phyloP scores from a whole-genome alignment of 2,797 vertebrate species.

The Rhyacichthys aspro region DNA sequence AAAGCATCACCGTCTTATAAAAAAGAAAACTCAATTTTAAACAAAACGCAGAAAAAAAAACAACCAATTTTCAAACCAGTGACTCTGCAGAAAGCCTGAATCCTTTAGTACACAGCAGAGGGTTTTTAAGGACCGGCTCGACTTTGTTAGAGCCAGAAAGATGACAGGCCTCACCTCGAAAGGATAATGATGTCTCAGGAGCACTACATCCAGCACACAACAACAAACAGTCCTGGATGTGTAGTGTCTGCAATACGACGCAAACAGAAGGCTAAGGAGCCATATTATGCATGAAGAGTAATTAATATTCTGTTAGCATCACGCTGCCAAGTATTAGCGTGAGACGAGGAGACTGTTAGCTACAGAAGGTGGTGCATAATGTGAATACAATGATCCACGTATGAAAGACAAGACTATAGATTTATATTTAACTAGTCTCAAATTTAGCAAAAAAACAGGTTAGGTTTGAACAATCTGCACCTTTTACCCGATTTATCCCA shows the following conservation, averaged over 20 bases:
- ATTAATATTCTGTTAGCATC: constrained; percentile 19
- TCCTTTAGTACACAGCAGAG: neutral
- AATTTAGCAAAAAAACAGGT: too few relatives aligned
- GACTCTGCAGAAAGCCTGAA: constrained; percentile 6
- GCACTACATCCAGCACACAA: too few relatives aligned
- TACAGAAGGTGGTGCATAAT: neutral
- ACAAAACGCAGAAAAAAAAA: neutral
- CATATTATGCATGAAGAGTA: neutral
- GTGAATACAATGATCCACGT: constrained; percentile 1
- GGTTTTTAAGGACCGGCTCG: constrained; percentile 4
- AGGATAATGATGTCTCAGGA: constrained; percentile 43
- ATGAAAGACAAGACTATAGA: neutral
- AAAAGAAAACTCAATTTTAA: neutral
- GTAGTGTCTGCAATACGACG: constrained; percentile 17
- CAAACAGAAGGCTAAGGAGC: neutral
- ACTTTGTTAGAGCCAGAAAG: constrained; percentile 8
- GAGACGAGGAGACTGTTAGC: constrained; percentile 9
- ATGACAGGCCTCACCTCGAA: constrained; percentile 25
- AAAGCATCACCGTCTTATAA: neutral
- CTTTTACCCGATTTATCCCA: constrained; percentile 32
- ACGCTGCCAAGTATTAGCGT: neutral
- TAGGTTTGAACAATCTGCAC: neutral
- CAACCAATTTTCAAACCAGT: neutral
- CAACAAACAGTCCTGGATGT: constrained; percentile 3
- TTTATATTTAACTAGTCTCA: too few relatives aligned